Percentiles rank a stretch among this genome's conserved stretches.
These are phyloP conservation scores for Geodia barretti DNA, from an alignment of 37 sponge, comb jelly and placozoan genomes.

Conservation along the genomic window DNA sequence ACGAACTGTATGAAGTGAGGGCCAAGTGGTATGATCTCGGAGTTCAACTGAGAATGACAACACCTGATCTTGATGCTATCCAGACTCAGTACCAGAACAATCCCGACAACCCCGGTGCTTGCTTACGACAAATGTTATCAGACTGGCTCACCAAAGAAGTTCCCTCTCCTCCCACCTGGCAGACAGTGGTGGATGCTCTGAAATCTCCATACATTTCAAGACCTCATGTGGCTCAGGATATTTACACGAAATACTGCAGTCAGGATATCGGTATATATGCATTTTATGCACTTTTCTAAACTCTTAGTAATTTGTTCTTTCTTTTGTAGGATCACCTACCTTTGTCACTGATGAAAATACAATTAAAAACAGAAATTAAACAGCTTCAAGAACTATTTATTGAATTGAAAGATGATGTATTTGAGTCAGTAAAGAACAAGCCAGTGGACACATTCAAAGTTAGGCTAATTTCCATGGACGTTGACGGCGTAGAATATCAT, in stretches of 20 bases:
- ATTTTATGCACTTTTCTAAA: too few relatives aligned
- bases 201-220: background rate
- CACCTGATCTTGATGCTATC: background rate
- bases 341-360: too few relatives aligned
- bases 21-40: slow-evolving; percentile 18
- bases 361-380: background rate
- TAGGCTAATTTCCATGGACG: too few relatives aligned
- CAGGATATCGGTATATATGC: too few relatives aligned
- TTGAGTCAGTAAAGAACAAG: too few relatives aligned
- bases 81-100: too few relatives aligned
- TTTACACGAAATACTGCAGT: background rate
- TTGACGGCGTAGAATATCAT: too few relatives aligned
- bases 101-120: background rate
- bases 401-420: too few relatives aligned
- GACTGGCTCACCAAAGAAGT: background rate
- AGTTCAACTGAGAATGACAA: background rate
- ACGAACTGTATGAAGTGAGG: background rate
- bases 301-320: too few relatives aligned
- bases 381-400: too few relatives aligned
- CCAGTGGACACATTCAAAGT: too few relatives aligned
- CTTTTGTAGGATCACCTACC: too few relatives aligned
- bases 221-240: background rate
- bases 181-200: background rate
- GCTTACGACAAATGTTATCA: background rate
- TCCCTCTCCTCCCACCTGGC: background rate